Conservation (phyloP, 2,113 vertebrate species). For the Atractosteus spatula region DNA sequence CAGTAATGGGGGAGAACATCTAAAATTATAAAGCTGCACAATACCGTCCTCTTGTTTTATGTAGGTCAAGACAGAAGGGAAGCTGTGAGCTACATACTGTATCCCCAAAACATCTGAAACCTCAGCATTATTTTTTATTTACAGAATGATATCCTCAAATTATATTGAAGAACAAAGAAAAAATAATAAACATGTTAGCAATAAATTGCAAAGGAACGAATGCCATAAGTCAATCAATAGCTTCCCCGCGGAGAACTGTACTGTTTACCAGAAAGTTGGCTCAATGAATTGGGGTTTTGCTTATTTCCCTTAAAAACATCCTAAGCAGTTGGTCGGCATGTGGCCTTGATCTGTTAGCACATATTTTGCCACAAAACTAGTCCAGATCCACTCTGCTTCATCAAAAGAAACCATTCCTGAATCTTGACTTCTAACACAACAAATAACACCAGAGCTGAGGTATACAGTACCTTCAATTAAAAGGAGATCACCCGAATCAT, state of each 20-base stretch:
- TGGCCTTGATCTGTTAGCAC: slow-evolving; percentile 45
- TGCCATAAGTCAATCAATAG: slow-evolving; percentile 53
- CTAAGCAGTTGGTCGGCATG: slow-evolving; percentile 29
- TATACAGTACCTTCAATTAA: too few species aligned
- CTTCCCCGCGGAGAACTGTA: slow-evolving; percentile 46
- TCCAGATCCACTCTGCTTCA: slow-evolving; percentile 31
- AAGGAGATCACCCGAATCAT: slow-evolving; percentile 18
- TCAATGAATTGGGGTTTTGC: slow-evolving; percentile 37
- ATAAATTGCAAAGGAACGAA: slow-evolving; percentile 28
- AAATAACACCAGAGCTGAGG: neutral
- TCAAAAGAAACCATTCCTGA: slow-evolving; percentile 33
- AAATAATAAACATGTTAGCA: slow-evolving; percentile 50
- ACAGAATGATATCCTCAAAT: neutral
- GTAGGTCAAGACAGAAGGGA: slow-evolving; percentile 19
- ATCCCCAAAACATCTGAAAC: neutral
- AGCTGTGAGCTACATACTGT: slow-evolving; percentile 3
- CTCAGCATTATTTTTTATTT: slow-evolving; percentile 37
- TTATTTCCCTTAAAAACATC: slow-evolving; percentile 47
- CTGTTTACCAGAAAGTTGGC: slow-evolving; percentile 47
- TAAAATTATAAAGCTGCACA: slow-evolving; percentile 12
- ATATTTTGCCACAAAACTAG: slow-evolving; percentile 46
- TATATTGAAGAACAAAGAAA: slow-evolving; percentile 44
- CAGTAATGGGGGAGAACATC: slow-evolving; percentile 29
- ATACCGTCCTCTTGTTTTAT: slow-evolving; percentile 10
- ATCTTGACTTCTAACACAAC: slow-evolving; percentile 30